Evolutionary conservation across 1,140 invertebrate species (phyloP).

Genomic region (Drosophila pachea): DNA sequence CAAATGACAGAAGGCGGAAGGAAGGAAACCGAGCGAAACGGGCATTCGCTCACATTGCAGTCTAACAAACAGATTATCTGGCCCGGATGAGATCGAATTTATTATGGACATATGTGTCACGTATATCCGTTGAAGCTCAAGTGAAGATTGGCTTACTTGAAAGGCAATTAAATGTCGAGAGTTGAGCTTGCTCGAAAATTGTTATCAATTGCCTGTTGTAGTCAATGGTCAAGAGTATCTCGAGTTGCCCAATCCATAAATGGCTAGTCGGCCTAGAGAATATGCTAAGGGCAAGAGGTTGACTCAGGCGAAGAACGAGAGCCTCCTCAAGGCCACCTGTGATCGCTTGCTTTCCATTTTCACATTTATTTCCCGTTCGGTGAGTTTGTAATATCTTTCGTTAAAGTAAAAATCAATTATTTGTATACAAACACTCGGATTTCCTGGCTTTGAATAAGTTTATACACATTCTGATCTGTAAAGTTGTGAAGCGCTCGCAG

Average conservation of each 20-base stretch:
- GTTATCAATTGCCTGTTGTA: too few relatives aligned
- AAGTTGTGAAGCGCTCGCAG: not conserved
- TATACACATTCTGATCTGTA: slow-evolving; percentile 2
- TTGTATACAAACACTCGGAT: not conserved
- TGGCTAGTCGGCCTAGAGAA: too few relatives aligned
- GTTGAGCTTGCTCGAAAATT: too few relatives aligned
- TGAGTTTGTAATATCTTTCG: not conserved
- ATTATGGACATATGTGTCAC: not conserved
- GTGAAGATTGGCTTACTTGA: not conserved
- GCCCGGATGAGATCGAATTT: not conserved
- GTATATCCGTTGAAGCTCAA: not conserved
- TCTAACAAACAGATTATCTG: slow-evolving; percentile 3
- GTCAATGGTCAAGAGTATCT: too few relatives aligned
- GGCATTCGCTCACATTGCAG: not conserved
- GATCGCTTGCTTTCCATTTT: too few relatives aligned
- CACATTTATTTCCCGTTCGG: too few relatives aligned
- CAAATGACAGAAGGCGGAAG: slow-evolving; percentile 5
- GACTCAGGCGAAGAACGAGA: too few relatives aligned
- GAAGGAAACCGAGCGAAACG: not conserved
- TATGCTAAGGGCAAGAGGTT: too few relatives aligned
- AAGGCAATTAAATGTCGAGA: too few relatives aligned
- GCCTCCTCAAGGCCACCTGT: too few relatives aligned
- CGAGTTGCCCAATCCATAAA: too few relatives aligned
- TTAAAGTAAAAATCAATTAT: slow-evolving; percentile 1
- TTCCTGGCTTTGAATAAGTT: not conserved